phyloP scores from a whole-genome alignment of 2,113 vertebrate genomes.

The Balaeniceps rex region DNA sequence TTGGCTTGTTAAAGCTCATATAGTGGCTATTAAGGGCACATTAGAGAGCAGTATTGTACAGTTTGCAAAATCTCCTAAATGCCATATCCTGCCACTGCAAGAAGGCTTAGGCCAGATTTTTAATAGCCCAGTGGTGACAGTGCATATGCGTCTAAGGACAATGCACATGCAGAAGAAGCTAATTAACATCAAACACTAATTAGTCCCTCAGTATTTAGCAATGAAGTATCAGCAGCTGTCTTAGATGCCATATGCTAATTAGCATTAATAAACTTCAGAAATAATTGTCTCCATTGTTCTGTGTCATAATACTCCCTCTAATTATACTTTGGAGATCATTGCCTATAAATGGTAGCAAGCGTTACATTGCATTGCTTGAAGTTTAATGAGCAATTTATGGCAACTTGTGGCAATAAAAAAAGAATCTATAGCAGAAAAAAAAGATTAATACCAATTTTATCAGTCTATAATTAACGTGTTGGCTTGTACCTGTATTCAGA shows the following conservation, averaged over 20 bases:
- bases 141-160: conserved; percentile 64
- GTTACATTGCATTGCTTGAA: conserved; percentile 64
- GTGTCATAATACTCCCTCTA: conserved; percentile 79
- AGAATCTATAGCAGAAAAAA: conserved; percentile 31
- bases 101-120: conserved; percentile 57
- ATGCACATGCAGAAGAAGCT: conserved; percentile 70
- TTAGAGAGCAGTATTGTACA: not conserved
- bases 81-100: conserved; percentile 2
- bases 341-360: conserved; percentile 73
- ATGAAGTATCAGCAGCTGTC: conserved; percentile 84
- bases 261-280: conserved; percentile 86
- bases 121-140: conserved; percentile 63
- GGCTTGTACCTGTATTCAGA: conserved; percentile 4
- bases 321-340: conserved; percentile 78
- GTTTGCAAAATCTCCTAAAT: conserved; percentile 37
- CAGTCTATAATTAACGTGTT: conserved; percentile 55
- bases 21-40: not conserved
- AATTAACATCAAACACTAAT: conserved; percentile 84
- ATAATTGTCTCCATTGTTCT: conserved; percentile 84
- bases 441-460: conserved; percentile 42
- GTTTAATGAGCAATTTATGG: conserved; percentile 77
- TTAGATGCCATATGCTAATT: conserved; percentile 84
- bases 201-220: conserved; percentile 84
- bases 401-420: conserved; percentile 62
- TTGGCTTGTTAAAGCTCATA: not conserved